Evolutionary conservation across 2,113 vertebrate species (phyloP).

Genomic region (Ramphastos sulfuratus): DNA sequence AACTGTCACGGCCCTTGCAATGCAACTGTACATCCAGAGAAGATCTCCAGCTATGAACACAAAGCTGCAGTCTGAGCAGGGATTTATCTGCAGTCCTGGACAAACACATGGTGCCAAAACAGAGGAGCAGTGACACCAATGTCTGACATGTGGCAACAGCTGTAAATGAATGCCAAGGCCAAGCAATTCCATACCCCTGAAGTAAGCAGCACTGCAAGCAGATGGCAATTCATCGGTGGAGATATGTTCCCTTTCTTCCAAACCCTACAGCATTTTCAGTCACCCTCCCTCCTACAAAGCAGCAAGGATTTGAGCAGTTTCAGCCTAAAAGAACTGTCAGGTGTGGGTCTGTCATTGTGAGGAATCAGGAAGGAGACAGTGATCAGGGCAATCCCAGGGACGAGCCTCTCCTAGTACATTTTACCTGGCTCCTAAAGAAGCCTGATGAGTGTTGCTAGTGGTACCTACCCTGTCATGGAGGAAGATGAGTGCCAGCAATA

Average conservation of each 20-base stretch:
- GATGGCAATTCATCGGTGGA: neutral
- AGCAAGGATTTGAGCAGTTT: neutral
- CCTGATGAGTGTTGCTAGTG: neutral
- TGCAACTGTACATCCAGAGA: neutral
- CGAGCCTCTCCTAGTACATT: rapidly evolving
- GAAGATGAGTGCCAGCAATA: slow-evolving; percentile 91
- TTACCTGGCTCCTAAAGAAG: neutral
- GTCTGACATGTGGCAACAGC: neutral
- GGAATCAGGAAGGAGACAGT: neutral
- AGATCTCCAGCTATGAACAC: neutral
- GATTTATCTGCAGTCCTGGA: neutral
- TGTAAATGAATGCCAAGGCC: neutral
- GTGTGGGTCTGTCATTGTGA: neutral
- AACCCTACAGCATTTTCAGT: neutral
- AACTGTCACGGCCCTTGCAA: neutral
- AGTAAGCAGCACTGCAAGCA: neutral
- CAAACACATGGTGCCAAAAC: neutral
- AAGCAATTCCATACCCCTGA: neutral
- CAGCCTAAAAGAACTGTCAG: neutral
- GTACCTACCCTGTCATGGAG: slow-evolving; percentile 91
- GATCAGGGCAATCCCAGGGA: neutral
- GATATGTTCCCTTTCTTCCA: neutral
- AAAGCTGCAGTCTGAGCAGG: neutral
- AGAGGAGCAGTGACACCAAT: neutral
- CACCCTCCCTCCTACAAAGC: neutral